Evolutionary conservation across 1,140 invertebrate species (phyloP).

Genomic region (Drosophila leontia): DNA sequence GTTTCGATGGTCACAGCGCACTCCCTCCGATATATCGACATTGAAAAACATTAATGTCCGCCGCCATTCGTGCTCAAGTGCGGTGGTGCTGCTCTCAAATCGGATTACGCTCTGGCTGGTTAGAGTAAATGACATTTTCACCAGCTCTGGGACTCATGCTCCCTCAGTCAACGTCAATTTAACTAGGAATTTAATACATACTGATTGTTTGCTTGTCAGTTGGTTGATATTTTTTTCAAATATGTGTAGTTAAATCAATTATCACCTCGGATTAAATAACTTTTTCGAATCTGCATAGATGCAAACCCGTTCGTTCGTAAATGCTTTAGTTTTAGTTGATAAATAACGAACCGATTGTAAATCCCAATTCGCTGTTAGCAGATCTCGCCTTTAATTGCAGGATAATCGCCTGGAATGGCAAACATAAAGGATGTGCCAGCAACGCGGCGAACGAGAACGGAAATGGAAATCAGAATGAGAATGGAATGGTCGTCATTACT

Average conservation of each 20-base stretch:
- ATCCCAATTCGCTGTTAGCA: neutral
- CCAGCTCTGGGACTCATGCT: constrained; percentile 21
- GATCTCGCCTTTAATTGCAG: constrained; percentile 56
- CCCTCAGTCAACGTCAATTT: constrained; percentile 17
- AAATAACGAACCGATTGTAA: neutral
- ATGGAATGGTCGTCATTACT: constrained; percentile 53
- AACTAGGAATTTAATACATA: constrained; percentile 31
- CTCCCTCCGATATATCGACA: constrained; percentile 45
- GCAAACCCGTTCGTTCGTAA: too few species aligned
- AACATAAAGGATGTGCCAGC: constrained; percentile 43
- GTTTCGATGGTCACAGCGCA: constrained; percentile 11
- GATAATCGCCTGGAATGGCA: constrained; percentile 42
- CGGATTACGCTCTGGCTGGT: constrained; percentile 28
- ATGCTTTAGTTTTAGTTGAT: neutral
- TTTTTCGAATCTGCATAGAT: neutral
- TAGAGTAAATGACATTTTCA: constrained; percentile 49
- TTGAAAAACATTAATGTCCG: constrained; percentile 57
- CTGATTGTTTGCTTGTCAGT: constrained; percentile 13
- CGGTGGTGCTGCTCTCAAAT: constrained; percentile 15
- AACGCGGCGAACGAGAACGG: neutral
- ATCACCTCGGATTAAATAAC: neutral
- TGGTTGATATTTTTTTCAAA: constrained; percentile 13
- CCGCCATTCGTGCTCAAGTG: constrained; percentile 14
- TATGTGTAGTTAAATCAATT: constrained; percentile 11
- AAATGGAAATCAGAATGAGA: constrained; percentile 11